Evolutionary conservation across 2,797 vertebrate species (phyloP), one percentile per base, ranked within the genome.

Genomic region (Hydrolagus colliei): DNA sequence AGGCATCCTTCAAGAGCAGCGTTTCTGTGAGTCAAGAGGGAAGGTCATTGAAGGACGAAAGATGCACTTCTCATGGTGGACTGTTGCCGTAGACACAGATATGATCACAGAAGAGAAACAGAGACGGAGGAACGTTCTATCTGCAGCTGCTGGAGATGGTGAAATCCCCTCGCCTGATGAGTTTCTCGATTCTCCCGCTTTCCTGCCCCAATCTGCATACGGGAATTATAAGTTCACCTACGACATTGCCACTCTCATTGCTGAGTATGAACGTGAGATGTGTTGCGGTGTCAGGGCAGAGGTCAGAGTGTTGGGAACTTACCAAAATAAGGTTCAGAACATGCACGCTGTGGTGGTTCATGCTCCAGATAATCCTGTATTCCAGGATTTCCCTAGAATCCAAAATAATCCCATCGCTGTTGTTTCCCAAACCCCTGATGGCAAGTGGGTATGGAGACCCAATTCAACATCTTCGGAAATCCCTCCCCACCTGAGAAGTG

Each of bases 211-310:
- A 10, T 76, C 74, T 35, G 10, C n/a, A 20, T 76, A 76, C 8
- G 74, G 74, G 6, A 76, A 76, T 76, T 76, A 52, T 20, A 76
- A 76, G 59, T 59, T 76, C 41, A 76, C 74, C 41, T 76, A 76
- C 32, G n/a, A 76, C 4, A 11, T 76, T 4, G 20, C 41, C n/a
- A 9, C 18, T 76, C 74, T 76, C 1, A 76, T 76, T 0, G 74
- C 2, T 52, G 41, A 76, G 35, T 76, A 76, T 16, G 9, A 59
- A 20, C 52, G 52, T 52, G 20, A 35, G 1, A 9, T 76, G 2
- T 76, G 74, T 59, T 2, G 32, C 27, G 27, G 27, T 27, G 27
- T 27, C 27, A 27, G 20, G 10, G 16, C 74, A 9, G 74, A 20
- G 41, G 9, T 76, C 74, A 59, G 74, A 1, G 74, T 59, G 41